These are phyloP conservation scores for Nannospalax galili DNA, from an alignment of 2,113 vertebrate species.

Conservation along the genomic window DNA sequence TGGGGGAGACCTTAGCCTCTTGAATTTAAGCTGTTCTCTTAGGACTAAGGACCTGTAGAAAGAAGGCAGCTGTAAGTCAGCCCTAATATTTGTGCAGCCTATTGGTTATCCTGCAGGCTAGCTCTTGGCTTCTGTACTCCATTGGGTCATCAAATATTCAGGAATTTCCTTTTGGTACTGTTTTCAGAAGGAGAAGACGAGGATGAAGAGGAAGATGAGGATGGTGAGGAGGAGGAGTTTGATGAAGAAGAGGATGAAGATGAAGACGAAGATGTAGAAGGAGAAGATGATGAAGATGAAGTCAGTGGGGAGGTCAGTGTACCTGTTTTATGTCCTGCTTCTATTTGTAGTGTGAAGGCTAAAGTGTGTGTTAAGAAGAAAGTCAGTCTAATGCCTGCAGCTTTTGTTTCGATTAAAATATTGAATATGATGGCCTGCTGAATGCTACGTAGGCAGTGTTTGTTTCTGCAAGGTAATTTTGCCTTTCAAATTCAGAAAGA, in stretches of 20 bases:
- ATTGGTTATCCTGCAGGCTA: not conserved
- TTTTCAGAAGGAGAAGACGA: constrained; percentile 88
- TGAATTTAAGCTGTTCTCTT: not conserved
- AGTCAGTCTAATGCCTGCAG: not conserved
- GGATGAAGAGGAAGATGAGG: constrained; percentile 91
- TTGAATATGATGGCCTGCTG: not conserved
- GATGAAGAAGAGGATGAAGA: constrained; percentile 90
- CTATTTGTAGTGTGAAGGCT: not conserved
- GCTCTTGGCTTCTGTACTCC: not conserved
- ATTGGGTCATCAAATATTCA: not conserved
- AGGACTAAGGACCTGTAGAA: not conserved
- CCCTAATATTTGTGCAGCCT: not conserved
- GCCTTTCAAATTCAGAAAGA: not conserved
- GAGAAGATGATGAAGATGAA: constrained; percentile 93
- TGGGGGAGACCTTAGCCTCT: not conserved
- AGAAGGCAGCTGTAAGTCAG: not conserved
- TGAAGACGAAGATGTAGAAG: constrained; percentile 90
- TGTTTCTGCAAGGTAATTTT: not conserved
- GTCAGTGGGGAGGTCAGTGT: constrained; percentile 89
- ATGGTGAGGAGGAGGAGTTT: constrained; percentile 91
- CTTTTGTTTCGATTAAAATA: not conserved
- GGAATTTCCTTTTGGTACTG: not conserved
- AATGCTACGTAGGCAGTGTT: not conserved
- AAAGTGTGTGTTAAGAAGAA: not conserved
- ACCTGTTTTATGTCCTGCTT: not conserved